Evolutionary conservation across 2,113 vertebrate species (phyloP).

Genomic region (Caloenas nicobarica): DNA sequence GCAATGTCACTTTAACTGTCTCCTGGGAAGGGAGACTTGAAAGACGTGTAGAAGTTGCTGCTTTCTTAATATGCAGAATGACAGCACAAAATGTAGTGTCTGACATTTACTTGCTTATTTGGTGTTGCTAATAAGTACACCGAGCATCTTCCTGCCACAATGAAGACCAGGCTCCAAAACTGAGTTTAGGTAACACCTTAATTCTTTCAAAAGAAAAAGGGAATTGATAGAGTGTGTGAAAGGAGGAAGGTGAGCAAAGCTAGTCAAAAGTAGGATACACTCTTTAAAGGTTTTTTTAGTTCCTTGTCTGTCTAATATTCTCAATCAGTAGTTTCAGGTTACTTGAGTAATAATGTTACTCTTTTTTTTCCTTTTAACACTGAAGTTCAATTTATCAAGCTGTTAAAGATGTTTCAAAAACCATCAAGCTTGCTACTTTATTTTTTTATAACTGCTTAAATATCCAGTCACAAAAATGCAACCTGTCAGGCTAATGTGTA

Average conservation of each 20-base stretch:
- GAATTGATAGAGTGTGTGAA: not conserved
- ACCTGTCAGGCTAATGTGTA: not conserved
- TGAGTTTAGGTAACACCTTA: not conserved
- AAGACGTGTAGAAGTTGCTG: not conserved
- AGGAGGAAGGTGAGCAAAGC: not conserved
- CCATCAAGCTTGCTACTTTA: not conserved
- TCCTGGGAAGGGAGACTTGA: not conserved
- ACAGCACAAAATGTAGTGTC: not conserved
- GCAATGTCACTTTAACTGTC: not conserved
- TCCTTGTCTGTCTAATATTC: not conserved
- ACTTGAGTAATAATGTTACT: not conserved
- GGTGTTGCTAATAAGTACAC: not conserved
- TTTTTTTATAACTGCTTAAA: not conserved
- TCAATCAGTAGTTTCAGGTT: not conserved
- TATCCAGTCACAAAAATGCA: not conserved
- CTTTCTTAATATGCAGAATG: not conserved
- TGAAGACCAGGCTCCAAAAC: not conserved
- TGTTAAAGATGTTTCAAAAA: not conserved
- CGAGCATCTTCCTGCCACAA: rapidly evolving
- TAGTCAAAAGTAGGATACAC: not conserved
- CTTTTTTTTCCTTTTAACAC: not conserved
- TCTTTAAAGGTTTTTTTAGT: not conserved
- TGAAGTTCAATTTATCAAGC: not conserved
- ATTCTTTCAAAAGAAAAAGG: not conserved
- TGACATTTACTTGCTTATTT: not conserved